Conservation (phyloP, 2,888 invertebrate species). For the Dynastes maya region DNA sequence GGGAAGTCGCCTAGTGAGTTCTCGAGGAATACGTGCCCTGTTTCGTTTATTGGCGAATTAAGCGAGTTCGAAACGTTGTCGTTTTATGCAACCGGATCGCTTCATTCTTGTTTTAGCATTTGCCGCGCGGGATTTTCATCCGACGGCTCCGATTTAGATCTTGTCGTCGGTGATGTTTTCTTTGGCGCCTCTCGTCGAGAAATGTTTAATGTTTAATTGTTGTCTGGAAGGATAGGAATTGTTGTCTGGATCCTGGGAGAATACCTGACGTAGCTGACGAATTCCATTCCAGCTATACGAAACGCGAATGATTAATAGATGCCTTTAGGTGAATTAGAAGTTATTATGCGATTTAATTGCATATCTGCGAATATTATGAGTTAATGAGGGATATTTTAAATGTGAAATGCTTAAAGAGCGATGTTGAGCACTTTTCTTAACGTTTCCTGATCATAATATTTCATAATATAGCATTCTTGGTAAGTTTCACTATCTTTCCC, state of each 20-base stretch:
- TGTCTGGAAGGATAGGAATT: slow-evolving; percentile 14
- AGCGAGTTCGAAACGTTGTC: slow-evolving; percentile 47
- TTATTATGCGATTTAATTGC: no score
- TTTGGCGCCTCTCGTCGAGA: slow-evolving; percentile 19
- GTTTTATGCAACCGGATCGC: slow-evolving; percentile 8
- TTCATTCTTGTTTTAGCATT: not conserved
- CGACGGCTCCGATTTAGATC: slow-evolving; percentile 22
- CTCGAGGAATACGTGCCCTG: slow-evolving; percentile 65
- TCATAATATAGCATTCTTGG: no score
- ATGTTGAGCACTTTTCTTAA: no score
- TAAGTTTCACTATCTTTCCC: no score
- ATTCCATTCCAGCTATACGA: no score
- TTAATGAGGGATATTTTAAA: no score
- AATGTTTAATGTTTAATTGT: slow-evolving; percentile 37
- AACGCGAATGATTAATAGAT: no score
- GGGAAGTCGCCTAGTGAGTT: slow-evolving; percentile 68
- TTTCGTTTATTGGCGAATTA: slow-evolving; percentile 68
- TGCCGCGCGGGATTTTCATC: slow-evolving; percentile 5
- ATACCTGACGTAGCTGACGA: slow-evolving; percentile 5
- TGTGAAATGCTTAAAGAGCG: no score
- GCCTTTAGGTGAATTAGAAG: no score
- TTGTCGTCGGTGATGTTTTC: slow-evolving; percentile 3
- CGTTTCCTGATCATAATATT: no score
- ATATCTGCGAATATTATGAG: no score
- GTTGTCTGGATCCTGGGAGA: not conserved